These are phyloP conservation scores for Hypomecis atomaria DNA, from an alignment of 2,888 invertebrate genomes.

Conservation along the genomic window DNA sequence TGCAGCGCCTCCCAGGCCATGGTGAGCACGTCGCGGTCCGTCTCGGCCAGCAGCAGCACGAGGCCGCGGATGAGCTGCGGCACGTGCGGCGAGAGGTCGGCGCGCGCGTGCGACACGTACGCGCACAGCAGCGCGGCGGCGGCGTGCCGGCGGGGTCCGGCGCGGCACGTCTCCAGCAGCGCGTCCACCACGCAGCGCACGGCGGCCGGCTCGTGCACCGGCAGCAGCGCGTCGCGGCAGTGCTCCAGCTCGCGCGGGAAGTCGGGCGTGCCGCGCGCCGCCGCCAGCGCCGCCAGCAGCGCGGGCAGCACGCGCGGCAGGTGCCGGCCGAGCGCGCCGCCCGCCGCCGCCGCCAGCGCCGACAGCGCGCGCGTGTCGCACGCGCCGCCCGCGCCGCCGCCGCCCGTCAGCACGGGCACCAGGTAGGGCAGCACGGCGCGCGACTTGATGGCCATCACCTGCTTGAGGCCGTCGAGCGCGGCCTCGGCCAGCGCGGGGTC, in stretches of 20 bases:
- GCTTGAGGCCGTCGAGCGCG: slow-evolving; percentile 97
- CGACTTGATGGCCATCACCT: slow-evolving; percentile 98
- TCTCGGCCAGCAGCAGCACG: slow-evolving; percentile 92
- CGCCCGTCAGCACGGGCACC: slow-evolving; percentile 94
- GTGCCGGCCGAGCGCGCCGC: slow-evolving; percentile 95
- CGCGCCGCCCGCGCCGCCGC: slow-evolving; percentile 49
- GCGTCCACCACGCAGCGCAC: slow-evolving; percentile 89
- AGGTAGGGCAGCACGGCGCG: slow-evolving; percentile 97
- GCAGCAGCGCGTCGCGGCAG: slow-evolving; percentile 96
- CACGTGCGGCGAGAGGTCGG: slow-evolving; percentile 94
- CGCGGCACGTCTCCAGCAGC: slow-evolving; percentile 50
- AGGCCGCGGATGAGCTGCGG: slow-evolving; percentile 95
- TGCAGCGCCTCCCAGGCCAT: slow-evolving; percentile 95
- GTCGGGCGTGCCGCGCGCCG: slow-evolving; percentile 87
- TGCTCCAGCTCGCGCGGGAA: slow-evolving; percentile 93
- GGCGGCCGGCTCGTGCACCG: slow-evolving; percentile 94
- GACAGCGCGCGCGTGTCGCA: slow-evolving; percentile 84
- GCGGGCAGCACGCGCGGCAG: slow-evolving; percentile 97
- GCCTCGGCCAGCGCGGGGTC: slow-evolving; percentile 93
- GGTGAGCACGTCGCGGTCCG: slow-evolving; percentile 88
- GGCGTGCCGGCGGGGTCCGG: slow-evolving; percentile 85
- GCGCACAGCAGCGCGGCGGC: slow-evolving; percentile 95
- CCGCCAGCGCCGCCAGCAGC: slow-evolving; percentile 89
- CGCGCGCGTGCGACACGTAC: slow-evolving; percentile 95
- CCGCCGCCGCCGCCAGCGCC: slow-evolving; percentile 97